Evolutionary conservation across 2,797 vertebrate species (phyloP).

Genomic region (Semotilus atromaculatus): DNA sequence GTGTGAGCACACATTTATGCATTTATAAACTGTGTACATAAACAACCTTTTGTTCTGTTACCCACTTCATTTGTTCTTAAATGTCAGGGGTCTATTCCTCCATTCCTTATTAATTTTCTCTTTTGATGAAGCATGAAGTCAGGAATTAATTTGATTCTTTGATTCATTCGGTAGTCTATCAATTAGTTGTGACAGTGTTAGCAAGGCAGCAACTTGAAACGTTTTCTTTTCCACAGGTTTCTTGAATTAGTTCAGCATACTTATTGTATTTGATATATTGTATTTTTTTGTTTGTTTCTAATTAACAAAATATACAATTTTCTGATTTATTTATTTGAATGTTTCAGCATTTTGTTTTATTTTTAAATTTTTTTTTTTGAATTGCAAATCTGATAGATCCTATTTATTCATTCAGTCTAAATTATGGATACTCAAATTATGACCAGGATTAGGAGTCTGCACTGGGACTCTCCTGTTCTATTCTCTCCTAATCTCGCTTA

Average conservation of each 20-base stretch:
- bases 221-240: neutral
- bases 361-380: neutral
- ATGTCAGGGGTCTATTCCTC: neutral
- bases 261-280: neutral
- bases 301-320: neutral
- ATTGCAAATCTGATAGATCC: neutral
- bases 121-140: conserved; percentile 16
- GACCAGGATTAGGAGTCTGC: neutral
- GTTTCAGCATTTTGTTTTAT: neutral
- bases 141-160: neutral
- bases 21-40: conserved; percentile 1
- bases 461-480: conserved; percentile 19
- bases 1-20: neutral
- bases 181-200: neutral
- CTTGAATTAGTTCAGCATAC: neutral
- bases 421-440: neutral
- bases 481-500: neutral
- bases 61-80: neutral
- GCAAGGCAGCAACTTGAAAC: neutral
- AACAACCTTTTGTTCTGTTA: conserved; percentile 11
- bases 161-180: conserved; percentile 1
- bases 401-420: neutral
- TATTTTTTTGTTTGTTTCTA: neutral
- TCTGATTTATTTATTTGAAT: neutral
- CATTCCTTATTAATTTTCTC: conserved; percentile 9